phyloP scores from a whole-genome alignment of 2,888 invertebrate genomes.

The Acanthosoma haemorrhoidale region DNA sequence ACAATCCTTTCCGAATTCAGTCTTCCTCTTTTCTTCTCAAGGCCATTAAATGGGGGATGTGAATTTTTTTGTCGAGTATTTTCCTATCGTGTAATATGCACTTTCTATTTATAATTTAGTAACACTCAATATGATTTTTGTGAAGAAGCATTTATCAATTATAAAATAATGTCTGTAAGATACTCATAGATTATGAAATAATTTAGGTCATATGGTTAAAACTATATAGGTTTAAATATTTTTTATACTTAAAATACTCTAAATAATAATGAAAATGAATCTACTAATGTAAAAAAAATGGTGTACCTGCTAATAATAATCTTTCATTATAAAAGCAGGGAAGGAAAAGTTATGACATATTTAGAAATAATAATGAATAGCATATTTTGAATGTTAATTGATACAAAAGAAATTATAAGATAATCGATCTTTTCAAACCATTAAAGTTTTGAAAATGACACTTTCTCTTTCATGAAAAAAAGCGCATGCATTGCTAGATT shows the following conservation, averaged over 20 bases:
- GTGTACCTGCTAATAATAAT: no score
- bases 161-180: neutral
- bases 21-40: constrained; percentile 16
- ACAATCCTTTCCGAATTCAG: constrained; percentile 26
- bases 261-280: no score
- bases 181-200: neutral
- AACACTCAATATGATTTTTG: neutral
- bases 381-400: no score
- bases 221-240: neutral
- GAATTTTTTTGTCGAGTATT: neutral
- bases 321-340: no score
- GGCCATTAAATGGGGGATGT: constrained; percentile 21
- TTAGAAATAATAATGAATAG: no score
- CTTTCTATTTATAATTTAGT: constrained; percentile 6
- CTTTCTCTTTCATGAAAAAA: no score
- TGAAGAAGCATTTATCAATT: neutral
- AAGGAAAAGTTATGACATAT: no score
- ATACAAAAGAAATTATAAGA: no score
- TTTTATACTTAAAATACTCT: neutral
- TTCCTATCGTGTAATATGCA: neutral
- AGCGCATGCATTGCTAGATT: no score
- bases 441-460: no score
- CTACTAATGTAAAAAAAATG: no score
- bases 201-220: neutral
- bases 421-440: no score